These are phyloP conservation scores for Lepidothrix coronata DNA, from an alignment of 2,113 vertebrate genomes.

Conservation along the genomic window DNA sequence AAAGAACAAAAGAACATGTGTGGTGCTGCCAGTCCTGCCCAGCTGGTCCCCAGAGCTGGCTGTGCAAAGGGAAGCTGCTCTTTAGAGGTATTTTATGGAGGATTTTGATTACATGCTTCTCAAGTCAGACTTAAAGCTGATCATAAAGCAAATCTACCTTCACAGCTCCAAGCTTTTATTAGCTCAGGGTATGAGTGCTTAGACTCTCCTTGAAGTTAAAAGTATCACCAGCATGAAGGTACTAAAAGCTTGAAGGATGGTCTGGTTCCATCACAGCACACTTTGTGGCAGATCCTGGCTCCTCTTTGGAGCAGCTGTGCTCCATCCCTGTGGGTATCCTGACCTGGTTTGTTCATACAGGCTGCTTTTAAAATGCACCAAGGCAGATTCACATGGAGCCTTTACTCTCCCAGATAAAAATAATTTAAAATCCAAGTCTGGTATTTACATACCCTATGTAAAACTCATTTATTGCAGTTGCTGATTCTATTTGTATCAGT, in stretches of 20 bases:
- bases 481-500: background rate
- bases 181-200: background rate
- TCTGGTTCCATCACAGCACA: background rate
- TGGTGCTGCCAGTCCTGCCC: background rate
- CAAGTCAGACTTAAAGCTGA: background rate
- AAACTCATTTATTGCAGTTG: background rate
- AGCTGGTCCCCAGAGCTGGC: background rate
- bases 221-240: background rate
- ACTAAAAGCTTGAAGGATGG: background rate
- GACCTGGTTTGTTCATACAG: background rate
- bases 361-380: conserved; percentile 22
- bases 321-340: background rate
- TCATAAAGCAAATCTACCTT: background rate
- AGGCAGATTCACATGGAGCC: background rate
- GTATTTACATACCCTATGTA: background rate
- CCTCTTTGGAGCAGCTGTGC: background rate
- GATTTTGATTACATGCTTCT: background rate
- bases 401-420: background rate
- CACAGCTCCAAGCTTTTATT: background rate
- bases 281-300: background rate
- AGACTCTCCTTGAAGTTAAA: background rate
- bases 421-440: background rate
- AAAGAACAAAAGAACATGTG: background rate
- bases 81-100: background rate
- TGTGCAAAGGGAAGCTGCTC: background rate